Conservation (phyloP, 2,888 invertebrate genomes). For the Apeira syringaria region DNA sequence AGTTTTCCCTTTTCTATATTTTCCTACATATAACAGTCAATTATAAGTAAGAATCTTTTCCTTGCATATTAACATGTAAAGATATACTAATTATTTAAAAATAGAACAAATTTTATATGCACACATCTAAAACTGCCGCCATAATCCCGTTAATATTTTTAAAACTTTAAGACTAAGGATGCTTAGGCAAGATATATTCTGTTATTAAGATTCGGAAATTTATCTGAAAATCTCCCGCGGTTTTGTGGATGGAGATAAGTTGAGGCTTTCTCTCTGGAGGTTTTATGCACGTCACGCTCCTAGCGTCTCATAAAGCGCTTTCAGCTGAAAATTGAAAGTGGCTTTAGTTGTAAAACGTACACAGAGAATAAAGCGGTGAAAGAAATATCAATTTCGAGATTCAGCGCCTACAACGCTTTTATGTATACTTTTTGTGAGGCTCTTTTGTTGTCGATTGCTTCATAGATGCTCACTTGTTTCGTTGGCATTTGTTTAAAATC, state of each 20-base stretch:
- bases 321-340: constrained; percentile 78
- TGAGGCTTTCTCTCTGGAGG: constrained; percentile 51
- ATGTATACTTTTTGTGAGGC: constrained; percentile 30
- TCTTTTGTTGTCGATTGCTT: constrained; percentile 28
- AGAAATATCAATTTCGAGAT: constrained; percentile 64
- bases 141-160: no score
- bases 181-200: no score
- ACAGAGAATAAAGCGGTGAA: constrained; percentile 49
- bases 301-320: constrained; percentile 70
- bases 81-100: no score
- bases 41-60: no score
- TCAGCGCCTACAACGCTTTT: constrained; percentile 47
- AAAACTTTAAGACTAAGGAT: no score
- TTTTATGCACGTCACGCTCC: constrained; percentile 72
- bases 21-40: no score
- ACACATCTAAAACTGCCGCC: no score
- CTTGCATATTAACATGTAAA: no score
- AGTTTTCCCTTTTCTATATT: no score
- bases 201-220: constrained; percentile 39
- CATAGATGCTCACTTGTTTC: constrained; percentile 13
- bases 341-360: constrained; percentile 75
- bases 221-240: constrained; percentile 49
- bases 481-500: constrained; percentile 1
- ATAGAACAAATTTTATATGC: no score
- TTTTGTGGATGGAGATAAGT: constrained; percentile 59